These are phyloP conservation scores for Phocides pigmalion DNA, from an alignment of 1,140 invertebrate species.

Conservation along the genomic window DNA sequence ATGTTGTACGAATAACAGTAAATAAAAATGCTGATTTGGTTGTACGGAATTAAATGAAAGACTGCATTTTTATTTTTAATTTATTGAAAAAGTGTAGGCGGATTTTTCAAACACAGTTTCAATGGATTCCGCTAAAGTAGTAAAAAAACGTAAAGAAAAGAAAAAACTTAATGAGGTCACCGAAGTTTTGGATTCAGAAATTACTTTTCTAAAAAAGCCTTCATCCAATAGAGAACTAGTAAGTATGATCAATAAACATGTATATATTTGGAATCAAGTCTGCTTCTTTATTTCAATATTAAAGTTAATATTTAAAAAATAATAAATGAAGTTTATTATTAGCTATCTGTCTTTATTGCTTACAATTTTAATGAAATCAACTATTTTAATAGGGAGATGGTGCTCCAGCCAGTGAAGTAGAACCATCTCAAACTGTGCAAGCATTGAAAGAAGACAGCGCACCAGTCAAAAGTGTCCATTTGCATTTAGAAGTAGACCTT, in stretches of 20 bases:
- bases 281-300: too few relatives aligned
- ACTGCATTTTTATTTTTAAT: constrained; percentile 4
- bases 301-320: too few relatives aligned
- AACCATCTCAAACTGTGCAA: constrained; percentile 18
- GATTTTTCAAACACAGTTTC: neutral
- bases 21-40: constrained; percentile 5
- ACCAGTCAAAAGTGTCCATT: constrained; percentile 67
- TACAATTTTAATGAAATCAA: too few relatives aligned
- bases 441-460: constrained; percentile 24
- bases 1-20: neutral
- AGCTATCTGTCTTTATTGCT: too few relatives aligned
- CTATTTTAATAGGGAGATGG: constrained; percentile 52
- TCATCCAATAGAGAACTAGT: constrained; percentile 49
- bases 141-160: constrained; percentile 49
- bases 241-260: constrained; percentile 32
- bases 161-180: constrained; percentile 64
- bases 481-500: constrained; percentile 90
- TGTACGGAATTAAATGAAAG: constrained; percentile 5
- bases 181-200: constrained; percentile 44
- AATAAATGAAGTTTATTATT: too few relatives aligned
- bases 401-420: constrained; percentile 49
- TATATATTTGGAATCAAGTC: too few relatives aligned
- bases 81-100: neutral
- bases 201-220: constrained; percentile 44
- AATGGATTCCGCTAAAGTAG: constrained; percentile 43